A percentile compares a stretch with the other conserved stretches of the same genome.
phyloP scores from a whole-genome alignment of 2,888 invertebrate species.

The Argynnis bischoffii region DNA sequence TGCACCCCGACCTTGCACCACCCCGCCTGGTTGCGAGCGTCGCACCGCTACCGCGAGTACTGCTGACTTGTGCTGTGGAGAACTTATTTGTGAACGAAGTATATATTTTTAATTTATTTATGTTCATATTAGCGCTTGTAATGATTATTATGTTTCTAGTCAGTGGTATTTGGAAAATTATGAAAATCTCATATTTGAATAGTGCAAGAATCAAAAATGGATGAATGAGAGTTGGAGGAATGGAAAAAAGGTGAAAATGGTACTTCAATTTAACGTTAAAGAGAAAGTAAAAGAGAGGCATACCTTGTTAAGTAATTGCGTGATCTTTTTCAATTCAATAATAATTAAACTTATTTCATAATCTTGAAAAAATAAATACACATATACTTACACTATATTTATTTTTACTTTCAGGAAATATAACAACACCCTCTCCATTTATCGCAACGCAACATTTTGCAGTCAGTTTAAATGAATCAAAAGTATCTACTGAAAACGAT shows the following conservation, averaged over 20 bases:
- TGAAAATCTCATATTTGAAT: too few species aligned
- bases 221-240: too few species aligned
- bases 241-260: too few species aligned
- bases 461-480: constrained; percentile 34
- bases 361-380: too few species aligned
- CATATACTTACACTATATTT: too few species aligned
- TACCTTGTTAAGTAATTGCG: too few species aligned
- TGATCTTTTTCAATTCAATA: too few species aligned
- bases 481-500: constrained; percentile 33
- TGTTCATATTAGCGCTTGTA: background rate
- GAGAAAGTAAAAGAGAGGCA: too few species aligned
- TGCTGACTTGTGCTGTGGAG: constrained; percentile 64
- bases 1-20: constrained; percentile 54
- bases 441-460: constrained; percentile 41
- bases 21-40: constrained; percentile 49
- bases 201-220: too few species aligned
- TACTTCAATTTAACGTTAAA: too few species aligned
- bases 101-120: constrained; percentile 21
- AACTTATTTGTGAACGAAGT: constrained; percentile 62
- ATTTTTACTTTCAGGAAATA: constrained; percentile 54
- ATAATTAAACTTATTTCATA: too few species aligned
- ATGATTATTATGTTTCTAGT: constrained; percentile 7
- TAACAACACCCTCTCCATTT: constrained; percentile 44
- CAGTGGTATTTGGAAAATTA: too few species aligned
- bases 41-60: constrained; percentile 45